phyloP scores from a whole-genome alignment of 2,888 invertebrate species.

The Halictus quadricinctus region DNA sequence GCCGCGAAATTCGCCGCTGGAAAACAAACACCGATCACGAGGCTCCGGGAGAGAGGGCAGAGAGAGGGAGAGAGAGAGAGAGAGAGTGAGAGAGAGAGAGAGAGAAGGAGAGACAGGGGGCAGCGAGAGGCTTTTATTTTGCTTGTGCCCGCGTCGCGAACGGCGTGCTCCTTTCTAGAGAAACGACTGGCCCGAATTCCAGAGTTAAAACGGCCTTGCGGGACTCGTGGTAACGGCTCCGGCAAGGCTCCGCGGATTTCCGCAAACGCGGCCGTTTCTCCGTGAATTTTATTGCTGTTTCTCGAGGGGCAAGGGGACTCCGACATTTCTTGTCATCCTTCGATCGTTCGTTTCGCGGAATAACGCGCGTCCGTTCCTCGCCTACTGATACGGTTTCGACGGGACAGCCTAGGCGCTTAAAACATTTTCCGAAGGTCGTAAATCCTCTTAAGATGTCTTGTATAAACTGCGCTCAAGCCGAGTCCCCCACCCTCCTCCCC shows the following conservation, averaged over 20 bases:
- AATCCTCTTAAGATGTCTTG: slow-evolving; percentile 3
- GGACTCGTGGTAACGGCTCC: slow-evolving; percentile 65
- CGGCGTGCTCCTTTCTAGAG: slow-evolving; percentile 75
- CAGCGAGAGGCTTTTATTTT: slow-evolving; percentile 63
- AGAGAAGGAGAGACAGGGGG: not conserved
- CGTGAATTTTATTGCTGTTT: slow-evolving; percentile 19
- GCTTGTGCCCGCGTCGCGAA: slow-evolving; percentile 54
- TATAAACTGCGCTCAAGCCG: not conserved
- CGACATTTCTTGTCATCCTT: not conserved
- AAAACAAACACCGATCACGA: slow-evolving; percentile 36
- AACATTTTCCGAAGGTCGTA: not conserved
- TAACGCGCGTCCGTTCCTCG: not conserved
- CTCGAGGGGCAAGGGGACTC: not conserved
- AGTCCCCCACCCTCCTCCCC: not conserved
- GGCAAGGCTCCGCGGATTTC: slow-evolving; percentile 58
- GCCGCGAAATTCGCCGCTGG: slow-evolving; percentile 39
- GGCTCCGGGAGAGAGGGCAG: not conserved
- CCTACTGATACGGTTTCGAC: not conserved
- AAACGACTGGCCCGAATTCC: slow-evolving; percentile 78
- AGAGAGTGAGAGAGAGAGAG: not conserved
- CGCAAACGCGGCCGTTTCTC: slow-evolving; percentile 46
- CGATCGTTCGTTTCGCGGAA: not conserved
- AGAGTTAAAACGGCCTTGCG: slow-evolving; percentile 74
- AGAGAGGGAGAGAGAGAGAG: not conserved
- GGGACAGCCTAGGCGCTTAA: not conserved